Percentiles rank a stretch among this genome's conserved stretches.
phyloP scores from a whole-genome alignment of 2,113 vertebrate species.

The Nothoprocta pentlandii region DNA sequence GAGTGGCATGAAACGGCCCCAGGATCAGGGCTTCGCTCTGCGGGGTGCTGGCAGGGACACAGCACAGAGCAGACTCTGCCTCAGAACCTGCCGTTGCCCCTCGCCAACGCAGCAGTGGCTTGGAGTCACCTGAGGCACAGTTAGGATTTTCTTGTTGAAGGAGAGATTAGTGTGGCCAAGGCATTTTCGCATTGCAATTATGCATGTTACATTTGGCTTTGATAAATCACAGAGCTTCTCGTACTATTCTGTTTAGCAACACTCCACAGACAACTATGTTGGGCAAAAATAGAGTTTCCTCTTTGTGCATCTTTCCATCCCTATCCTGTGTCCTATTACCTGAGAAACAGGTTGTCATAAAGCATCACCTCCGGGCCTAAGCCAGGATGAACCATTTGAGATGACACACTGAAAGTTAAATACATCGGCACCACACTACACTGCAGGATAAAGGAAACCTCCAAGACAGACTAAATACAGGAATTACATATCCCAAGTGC shows the following conservation, averaged over 20 bases:
- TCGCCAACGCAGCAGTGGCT: not conserved
- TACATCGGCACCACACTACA: not conserved
- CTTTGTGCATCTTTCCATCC: not conserved
- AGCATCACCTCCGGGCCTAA: not conserved
- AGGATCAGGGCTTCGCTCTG: not conserved
- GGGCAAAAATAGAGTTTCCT: not conserved
- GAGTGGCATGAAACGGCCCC: not conserved
- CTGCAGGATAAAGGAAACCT: not conserved
- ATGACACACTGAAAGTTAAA: not conserved
- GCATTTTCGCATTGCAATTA: not conserved
- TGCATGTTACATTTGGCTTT: not conserved
- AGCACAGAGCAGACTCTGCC: not conserved
- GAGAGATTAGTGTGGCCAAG: not conserved
- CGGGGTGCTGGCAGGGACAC: not conserved
- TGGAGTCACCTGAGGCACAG: not conserved
- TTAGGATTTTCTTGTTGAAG: not conserved
- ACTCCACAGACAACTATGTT: not conserved
- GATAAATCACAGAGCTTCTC: not conserved
- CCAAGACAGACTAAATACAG: not conserved
- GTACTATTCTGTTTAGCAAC: not conserved
- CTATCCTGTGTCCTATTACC: not conserved
- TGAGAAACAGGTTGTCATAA: not conserved
- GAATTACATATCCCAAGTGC: not conserved
- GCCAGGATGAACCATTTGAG: not conserved
- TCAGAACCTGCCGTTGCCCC: not conserved